These are phyloP conservation scores for Montifringilla adamsi DNA, from an alignment of 2,113 vertebrate species.

Conservation along the genomic window DNA sequence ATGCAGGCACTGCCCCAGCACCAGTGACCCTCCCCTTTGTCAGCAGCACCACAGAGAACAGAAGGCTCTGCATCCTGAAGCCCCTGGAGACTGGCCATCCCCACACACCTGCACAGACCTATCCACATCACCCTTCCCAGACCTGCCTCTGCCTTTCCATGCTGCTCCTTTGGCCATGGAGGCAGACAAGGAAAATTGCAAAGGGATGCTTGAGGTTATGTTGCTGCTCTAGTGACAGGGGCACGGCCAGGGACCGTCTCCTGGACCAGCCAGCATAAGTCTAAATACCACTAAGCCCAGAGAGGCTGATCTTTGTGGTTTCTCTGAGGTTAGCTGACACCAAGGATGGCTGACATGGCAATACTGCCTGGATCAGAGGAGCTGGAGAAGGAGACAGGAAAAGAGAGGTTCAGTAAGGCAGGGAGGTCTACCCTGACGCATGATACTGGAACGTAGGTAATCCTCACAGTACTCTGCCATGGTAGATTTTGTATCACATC, in stretches of 20 bases:
- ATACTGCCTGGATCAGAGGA: too few relatives aligned
- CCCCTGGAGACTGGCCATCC: not conserved
- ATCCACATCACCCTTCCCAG: not conserved
- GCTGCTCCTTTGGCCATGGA: not conserved
- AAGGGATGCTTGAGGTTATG: not conserved
- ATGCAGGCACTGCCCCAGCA: too few relatives aligned
- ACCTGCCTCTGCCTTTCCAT: not conserved
- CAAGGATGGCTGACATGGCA: not conserved
- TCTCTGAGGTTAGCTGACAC: not conserved
- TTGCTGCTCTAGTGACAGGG: not conserved
- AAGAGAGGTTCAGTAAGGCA: not conserved
- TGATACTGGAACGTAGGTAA: not conserved
- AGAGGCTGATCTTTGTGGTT: not conserved
- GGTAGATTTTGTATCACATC: not conserved
- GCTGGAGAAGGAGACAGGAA: not conserved
- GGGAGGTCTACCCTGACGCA: not conserved
- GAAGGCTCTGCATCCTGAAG: too few relatives aligned
- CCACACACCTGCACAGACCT: not conserved
- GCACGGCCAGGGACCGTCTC: not conserved
- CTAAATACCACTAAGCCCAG: not conserved
- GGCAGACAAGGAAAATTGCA: not conserved
- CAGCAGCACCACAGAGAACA: too few relatives aligned
- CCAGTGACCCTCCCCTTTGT: too few relatives aligned
- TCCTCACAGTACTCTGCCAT: not conserved
- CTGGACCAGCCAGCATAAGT: not conserved